These are phyloP conservation scores for Chamaea fasciata DNA, from an alignment of 2,113 vertebrate species.

Conservation along the genomic window DNA sequence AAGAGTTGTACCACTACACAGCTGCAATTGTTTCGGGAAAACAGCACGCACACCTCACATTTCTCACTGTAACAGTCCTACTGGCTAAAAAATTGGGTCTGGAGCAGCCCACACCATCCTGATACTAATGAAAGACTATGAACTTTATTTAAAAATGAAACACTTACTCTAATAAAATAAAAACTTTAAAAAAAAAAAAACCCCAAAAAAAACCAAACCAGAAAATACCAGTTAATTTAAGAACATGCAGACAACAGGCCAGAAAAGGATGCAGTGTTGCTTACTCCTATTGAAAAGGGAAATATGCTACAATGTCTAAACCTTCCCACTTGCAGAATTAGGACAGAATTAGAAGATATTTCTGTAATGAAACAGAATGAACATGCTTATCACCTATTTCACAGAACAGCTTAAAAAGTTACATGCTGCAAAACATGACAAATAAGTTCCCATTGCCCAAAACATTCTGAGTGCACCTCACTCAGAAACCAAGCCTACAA, in stretches of 20 bases:
- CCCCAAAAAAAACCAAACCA: too few species aligned
- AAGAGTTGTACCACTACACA: background rate
- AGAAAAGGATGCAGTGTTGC: background rate
- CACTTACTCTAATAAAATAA: background rate
- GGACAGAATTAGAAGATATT: background rate
- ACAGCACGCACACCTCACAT: background rate
- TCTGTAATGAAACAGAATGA: background rate
- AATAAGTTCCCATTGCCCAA: background rate
- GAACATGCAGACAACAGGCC: background rate
- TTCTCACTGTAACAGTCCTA: background rate
- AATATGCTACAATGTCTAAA: background rate
- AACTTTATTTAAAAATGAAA: background rate
- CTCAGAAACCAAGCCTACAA: background rate
- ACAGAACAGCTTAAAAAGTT: background rate
- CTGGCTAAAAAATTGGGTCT: background rate
- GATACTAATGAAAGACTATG: background rate
- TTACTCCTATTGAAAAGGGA: background rate
- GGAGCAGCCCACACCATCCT: background rate
- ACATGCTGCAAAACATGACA: background rate
- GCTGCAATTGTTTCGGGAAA: background rate
- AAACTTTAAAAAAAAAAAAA: background rate
- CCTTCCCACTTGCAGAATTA: background rate
- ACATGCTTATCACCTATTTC: background rate
- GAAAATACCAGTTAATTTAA: background rate
- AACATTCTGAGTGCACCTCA: background rate